Percentiles rank a stretch among this genome's conserved stretches.
Conservation (phyloP, 2,797 vertebrate genomes). For the Sebastes flavidus region DNA sequence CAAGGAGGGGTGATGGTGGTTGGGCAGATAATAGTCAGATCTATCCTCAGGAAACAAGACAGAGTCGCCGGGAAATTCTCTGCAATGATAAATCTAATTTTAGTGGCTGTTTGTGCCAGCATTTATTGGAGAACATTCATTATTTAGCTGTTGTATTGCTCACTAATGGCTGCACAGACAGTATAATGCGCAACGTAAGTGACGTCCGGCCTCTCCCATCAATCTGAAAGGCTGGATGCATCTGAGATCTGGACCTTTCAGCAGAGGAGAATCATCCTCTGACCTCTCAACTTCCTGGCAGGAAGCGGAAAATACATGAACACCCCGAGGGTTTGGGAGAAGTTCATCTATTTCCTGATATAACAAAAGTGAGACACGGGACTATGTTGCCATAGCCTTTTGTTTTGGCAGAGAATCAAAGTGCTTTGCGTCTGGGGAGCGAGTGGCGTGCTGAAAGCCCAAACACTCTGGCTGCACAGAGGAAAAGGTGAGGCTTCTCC, state of each 20-base stretch:
- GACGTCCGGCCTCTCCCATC: slow-evolving; percentile 15
- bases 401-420: slow-evolving; percentile 71
- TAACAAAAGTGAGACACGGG: slow-evolving; percentile 67
- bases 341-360: slow-evolving; percentile 77
- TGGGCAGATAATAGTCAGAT: slow-evolving; percentile 20
- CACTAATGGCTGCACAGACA: slow-evolving; percentile 38
- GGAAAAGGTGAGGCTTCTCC: slow-evolving; percentile 73
- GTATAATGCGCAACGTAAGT: slow-evolving; percentile 12
- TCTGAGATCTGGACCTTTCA: slow-evolving; percentile 30
- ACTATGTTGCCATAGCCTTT: slow-evolving; percentile 51
- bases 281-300: slow-evolving; percentile 64
- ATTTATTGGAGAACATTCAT: slow-evolving; percentile 37
- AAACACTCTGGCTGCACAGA: slow-evolving; percentile 48
- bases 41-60: slow-evolving; percentile 15
- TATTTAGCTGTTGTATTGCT: slow-evolving; percentile 57
- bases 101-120: slow-evolving; percentile 2
- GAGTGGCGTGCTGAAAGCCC: slow-evolving; percentile 42
- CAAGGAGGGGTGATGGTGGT: slow-evolving; percentile 24
- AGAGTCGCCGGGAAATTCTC: not conserved
- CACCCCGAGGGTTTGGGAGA: slow-evolving; percentile 63
- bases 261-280: slow-evolving; percentile 48
- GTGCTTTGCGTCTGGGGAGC: slow-evolving; percentile 50
- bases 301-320: slow-evolving; percentile 66
- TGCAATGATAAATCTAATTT: slow-evolving; percentile 28
- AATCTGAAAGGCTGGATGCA: slow-evolving; percentile 18